Evolutionary conservation across 2,888 invertebrate genomes (phyloP).

Genomic region (Lasiommata megera): DNA sequence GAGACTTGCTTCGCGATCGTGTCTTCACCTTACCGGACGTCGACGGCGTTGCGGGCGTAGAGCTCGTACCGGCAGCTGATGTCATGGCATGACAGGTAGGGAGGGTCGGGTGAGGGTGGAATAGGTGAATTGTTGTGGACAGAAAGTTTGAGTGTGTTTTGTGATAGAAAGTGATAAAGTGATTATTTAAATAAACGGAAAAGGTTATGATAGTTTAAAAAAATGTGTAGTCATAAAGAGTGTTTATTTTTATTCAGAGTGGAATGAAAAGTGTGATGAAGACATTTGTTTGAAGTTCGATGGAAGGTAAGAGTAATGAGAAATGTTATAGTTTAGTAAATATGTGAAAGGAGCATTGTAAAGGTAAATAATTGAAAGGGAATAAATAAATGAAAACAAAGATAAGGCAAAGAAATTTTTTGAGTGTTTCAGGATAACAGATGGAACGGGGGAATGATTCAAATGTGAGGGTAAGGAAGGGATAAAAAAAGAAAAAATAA

Average conservation of each 20-base stretch:
- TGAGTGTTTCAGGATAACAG: not conserved
- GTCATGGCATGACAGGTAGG: constrained; percentile 34
- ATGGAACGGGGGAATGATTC: not conserved
- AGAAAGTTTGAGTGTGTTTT: not conserved
- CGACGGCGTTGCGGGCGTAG: constrained; percentile 67
- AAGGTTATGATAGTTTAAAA: not conserved
- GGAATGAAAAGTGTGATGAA: not conserved
- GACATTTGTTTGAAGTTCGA: not conserved
- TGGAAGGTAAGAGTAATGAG: not conserved
- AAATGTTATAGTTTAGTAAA: not conserved
- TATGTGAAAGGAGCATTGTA: not conserved
- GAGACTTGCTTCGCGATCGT: constrained; percentile 95
- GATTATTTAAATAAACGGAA: no score
- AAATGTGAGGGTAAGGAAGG: constrained; percentile 34
- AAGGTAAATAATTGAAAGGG: not conserved
- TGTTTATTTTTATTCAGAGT: no score
- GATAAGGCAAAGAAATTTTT: not conserved
- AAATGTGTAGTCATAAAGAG: no score
- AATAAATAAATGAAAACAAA: not conserved
- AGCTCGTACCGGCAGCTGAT: constrained; percentile 67
- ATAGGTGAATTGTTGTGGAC: not conserved
- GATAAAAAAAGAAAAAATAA: constrained; percentile 57
- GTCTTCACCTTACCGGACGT: constrained; percentile 87
- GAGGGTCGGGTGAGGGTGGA: not conserved
- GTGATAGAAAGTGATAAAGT: not conserved